phyloP scores from a whole-genome alignment of 1,140 invertebrate genomes.

The Physella acuta region DNA sequence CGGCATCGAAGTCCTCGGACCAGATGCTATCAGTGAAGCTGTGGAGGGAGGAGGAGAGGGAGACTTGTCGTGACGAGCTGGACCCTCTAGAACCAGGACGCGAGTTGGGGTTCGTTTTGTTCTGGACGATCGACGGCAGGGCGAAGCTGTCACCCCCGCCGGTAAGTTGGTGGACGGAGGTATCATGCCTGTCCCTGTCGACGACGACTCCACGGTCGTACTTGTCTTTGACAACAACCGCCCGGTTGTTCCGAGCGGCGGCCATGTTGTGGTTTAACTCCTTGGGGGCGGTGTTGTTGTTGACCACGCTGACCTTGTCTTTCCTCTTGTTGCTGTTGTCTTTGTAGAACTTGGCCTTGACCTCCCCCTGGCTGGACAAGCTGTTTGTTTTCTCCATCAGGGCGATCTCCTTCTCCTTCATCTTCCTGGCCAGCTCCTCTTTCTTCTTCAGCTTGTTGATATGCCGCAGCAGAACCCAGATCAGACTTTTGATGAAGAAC shows the following conservation, averaged over 20 bases:
- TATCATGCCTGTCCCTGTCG: neutral
- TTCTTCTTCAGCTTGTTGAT: conserved; percentile 48
- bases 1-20: conserved; percentile 44
- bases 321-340: neutral
- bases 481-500: conserved; percentile 58
- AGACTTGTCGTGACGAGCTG: conserved; percentile 32
- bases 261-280: conserved; percentile 1
- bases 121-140: conserved; percentile 15
- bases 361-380: neutral
- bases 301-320: conserved; percentile 23
- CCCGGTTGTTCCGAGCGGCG: neutral
- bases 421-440: conserved; percentile 24
- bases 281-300: conserved; percentile 23
- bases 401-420: conserved; percentile 28
- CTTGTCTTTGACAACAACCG: neutral
- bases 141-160: neutral
- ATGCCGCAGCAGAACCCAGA: conserved; percentile 61
- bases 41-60: conserved; percentile 42
- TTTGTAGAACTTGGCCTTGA: neutral
- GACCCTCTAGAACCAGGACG: conserved; percentile 34
- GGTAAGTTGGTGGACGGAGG: neutral
- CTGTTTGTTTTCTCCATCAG: conserved; percentile 27
- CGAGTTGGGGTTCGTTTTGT: conserved; percentile 21
- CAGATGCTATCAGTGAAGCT: conserved; percentile 55
- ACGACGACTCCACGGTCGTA: neutral